Percentiles rank a stretch among this genome's conserved stretches.
phyloP scores from a whole-genome alignment of 2,888 invertebrate genomes.

The Isotomurus palustris region DNA sequence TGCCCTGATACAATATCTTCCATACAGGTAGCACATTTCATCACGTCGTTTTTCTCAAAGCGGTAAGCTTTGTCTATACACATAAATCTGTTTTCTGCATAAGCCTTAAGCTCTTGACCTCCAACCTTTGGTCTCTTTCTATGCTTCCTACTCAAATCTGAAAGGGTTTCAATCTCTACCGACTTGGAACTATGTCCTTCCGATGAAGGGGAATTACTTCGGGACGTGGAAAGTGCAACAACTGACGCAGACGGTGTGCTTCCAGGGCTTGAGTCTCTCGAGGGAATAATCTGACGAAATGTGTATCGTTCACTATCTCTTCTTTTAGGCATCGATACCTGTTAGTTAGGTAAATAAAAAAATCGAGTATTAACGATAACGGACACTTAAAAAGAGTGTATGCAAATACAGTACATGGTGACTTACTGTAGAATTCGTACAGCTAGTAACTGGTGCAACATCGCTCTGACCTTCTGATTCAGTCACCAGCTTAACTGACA shows the following conservation, averaged over 20 bases:
- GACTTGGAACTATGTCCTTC: background rate
- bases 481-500: background rate
- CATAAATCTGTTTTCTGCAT: constrained; percentile 1
- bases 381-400: too few relatives aligned
- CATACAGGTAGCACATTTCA: constrained; percentile 13
- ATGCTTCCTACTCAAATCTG: constrained; percentile 5
- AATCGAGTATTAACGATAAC: too few relatives aligned
- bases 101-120: constrained; percentile 1
- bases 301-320: too few relatives aligned
- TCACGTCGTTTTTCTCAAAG: background rate
- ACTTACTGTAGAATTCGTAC: too few relatives aligned
- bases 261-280: background rate
- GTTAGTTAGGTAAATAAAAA: too few relatives aligned
- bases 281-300: too few relatives aligned
- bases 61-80: constrained; percentile 1
- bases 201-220: background rate
- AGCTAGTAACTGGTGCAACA: too few relatives aligned
- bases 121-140: constrained; percentile 6
- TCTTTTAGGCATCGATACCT: too few relatives aligned
- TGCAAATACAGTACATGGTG: too few relatives aligned
- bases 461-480: too few relatives aligned
- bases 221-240: background rate
- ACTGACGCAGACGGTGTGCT: background rate
- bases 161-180: background rate
- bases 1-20: constrained; percentile 8